Evolutionary conservation across 2,797 vertebrate genomes (phyloP).

Genomic region (Amblyraja radiata): DNA sequence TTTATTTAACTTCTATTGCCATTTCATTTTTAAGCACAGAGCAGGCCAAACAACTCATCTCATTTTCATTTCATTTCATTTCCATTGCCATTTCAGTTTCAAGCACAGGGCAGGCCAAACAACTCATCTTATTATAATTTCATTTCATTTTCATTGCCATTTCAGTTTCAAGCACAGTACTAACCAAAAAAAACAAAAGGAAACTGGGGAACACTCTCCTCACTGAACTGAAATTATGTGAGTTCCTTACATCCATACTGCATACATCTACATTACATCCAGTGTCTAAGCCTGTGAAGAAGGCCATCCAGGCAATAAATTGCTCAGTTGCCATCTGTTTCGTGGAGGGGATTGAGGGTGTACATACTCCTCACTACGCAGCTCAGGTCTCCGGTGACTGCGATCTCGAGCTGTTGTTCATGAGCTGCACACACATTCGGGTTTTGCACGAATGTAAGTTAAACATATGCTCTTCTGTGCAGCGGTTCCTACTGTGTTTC

Average conservation of each 20-base stretch:
- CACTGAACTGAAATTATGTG: neutral
- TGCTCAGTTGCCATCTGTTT: neutral
- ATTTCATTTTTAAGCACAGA: too few species aligned
- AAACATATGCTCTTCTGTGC: neutral
- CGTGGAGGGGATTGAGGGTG: neutral
- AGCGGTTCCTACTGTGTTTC: neutral
- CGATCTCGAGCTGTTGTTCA: neutral
- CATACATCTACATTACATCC: neutral
- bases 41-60: too few species aligned
- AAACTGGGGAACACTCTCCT: neutral
- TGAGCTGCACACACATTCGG: too few species aligned
- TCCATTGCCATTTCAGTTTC: too few species aligned
- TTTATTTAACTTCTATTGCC: too few species aligned
- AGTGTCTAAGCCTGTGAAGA: neutral
- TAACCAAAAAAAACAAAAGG: neutral
- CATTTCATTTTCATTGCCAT: too few species aligned
- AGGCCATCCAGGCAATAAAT: neutral
- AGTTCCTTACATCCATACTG: neutral
- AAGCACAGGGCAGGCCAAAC: too few species aligned
- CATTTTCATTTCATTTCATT: too few species aligned
- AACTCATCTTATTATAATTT: too few species aligned
- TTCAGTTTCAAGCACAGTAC: too few species aligned
- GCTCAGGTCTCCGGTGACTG: neutral
- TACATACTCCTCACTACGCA: neutral
- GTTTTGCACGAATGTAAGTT: neutral